These are phyloP conservation scores for Euzophera pinguis DNA, from an alignment of 2,888 invertebrate genomes.

Conservation along the genomic window DNA sequence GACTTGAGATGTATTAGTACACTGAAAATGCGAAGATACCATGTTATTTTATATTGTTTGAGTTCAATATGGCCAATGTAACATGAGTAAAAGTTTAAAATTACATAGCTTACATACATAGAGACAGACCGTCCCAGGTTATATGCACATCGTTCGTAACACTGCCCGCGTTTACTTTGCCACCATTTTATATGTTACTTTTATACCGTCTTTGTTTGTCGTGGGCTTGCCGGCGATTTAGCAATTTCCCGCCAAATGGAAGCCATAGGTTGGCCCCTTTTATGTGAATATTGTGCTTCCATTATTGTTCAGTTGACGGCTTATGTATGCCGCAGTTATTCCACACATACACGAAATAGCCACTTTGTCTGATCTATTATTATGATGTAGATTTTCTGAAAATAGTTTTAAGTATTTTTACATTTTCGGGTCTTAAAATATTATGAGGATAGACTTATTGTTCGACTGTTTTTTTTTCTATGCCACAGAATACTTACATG, in stretches of 20 bases:
- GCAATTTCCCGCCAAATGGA: slow-evolving; percentile 34
- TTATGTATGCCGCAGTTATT: not conserved
- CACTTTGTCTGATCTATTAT: not conserved
- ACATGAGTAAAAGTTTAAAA: too few species aligned
- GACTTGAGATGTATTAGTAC: too few species aligned
- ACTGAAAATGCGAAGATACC: too few species aligned
- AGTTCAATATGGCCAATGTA: too few species aligned
- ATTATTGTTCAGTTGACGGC: not conserved
- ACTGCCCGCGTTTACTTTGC: slow-evolving; percentile 4
- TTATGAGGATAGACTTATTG: not conserved
- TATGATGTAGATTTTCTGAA: not conserved
- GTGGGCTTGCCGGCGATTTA: slow-evolving; percentile 42
- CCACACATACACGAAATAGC: not conserved
- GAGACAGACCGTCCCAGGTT: too few species aligned
- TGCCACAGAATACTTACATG: too few species aligned
- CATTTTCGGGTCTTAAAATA: not conserved
- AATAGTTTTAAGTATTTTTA: not conserved
- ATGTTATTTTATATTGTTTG: too few species aligned
- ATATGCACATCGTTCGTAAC: not conserved
- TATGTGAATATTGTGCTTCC: slow-evolving; percentile 7
- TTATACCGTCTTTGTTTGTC: slow-evolving; percentile 40
- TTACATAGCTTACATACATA: too few species aligned
- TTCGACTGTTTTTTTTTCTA: too few species aligned
- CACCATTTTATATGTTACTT: slow-evolving; percentile 20
- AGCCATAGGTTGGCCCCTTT: not conserved